Evolutionary conservation across 2,888 invertebrate species (phyloP).

Genomic region (Caenorhabditis macrosperma): DNA sequence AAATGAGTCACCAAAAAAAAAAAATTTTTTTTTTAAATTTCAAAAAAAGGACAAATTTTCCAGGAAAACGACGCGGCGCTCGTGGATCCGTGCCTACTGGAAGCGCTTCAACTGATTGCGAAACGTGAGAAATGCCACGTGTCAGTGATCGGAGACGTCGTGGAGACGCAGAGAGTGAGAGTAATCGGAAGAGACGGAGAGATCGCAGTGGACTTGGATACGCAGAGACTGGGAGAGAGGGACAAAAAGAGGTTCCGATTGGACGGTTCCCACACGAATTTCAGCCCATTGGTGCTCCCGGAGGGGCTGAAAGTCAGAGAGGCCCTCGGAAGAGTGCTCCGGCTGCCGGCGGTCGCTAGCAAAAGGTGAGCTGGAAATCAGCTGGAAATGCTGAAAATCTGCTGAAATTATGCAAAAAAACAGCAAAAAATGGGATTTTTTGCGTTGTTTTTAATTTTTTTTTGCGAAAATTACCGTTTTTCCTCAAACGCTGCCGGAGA

Average conservation of each 20-base stretch:
- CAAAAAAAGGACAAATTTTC: neutral
- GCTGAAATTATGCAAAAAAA: no score
- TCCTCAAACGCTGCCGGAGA: no score
- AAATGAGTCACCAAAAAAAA: no score
- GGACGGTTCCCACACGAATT: constrained; percentile 62
- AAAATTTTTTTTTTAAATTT: neutral
- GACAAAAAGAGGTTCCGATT: constrained; percentile 81
- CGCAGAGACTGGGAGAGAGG: constrained; percentile 67
- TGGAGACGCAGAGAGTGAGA: constrained; percentile 84
- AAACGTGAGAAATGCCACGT: constrained; percentile 92
- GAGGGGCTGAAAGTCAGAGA: constrained; percentile 84
- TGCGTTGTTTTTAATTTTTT: no score
- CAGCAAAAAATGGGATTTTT: no score
- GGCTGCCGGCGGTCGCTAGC: constrained; percentile 91
- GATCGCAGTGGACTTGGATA: constrained; percentile 71
- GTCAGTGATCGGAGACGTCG: constrained; percentile 93
- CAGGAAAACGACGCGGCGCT: constrained; percentile 86
- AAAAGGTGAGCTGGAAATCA: constrained; percentile 87
- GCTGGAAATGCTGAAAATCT: no score
- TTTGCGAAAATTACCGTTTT: no score
- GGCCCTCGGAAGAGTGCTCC: constrained; percentile 88
- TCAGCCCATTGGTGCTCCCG: constrained; percentile 82
- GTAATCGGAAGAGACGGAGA: constrained; percentile 16
- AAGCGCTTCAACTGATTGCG: constrained; percentile 86
- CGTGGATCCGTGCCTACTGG: constrained; percentile 84